Evolutionary conservation across 2,888 invertebrate genomes (phyloP).

Genomic region (Hemistola chrysoprasaria): DNA sequence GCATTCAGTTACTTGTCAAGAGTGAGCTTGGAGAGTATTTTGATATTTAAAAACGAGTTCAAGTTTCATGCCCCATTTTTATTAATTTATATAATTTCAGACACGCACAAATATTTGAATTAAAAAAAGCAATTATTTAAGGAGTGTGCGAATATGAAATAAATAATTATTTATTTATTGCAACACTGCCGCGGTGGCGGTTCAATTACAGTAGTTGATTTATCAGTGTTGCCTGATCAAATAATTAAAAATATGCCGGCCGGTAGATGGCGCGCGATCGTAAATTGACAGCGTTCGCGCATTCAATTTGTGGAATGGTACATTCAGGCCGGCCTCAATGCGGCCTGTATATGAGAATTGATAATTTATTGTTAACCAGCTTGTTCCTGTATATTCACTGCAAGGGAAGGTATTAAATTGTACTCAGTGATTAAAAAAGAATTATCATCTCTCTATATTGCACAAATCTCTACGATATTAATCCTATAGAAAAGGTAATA

Average conservation of each 20-base stretch:
- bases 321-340: conserved; percentile 43
- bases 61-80: too few species aligned
- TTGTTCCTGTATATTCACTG: too few species aligned
- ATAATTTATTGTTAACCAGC: conserved; percentile 28
- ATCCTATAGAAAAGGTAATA: too few species aligned
- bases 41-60: too few species aligned
- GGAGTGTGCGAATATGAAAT: conserved; percentile 65
- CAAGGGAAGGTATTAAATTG: too few species aligned
- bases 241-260: conserved; percentile 73
- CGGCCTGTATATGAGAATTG: conserved; percentile 42
- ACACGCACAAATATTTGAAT: too few species aligned
- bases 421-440: too few species aligned
- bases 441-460: too few species aligned
- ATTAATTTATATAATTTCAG: too few species aligned
- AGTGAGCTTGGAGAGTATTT: too few species aligned
- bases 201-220: conserved; percentile 67
- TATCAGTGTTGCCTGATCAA: conserved; percentile 75
- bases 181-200: conserved; percentile 47
- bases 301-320: conserved; percentile 69
- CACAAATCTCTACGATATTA: too few species aligned
- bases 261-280: conserved; percentile 52
- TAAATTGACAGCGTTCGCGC: conserved; percentile 57
- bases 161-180: conserved; percentile 39
- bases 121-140: conserved; percentile 17
- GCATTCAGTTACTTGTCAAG: too few species aligned